phyloP scores from a whole-genome alignment of 2,888 invertebrate genomes.

The Synergus japonicus region DNA sequence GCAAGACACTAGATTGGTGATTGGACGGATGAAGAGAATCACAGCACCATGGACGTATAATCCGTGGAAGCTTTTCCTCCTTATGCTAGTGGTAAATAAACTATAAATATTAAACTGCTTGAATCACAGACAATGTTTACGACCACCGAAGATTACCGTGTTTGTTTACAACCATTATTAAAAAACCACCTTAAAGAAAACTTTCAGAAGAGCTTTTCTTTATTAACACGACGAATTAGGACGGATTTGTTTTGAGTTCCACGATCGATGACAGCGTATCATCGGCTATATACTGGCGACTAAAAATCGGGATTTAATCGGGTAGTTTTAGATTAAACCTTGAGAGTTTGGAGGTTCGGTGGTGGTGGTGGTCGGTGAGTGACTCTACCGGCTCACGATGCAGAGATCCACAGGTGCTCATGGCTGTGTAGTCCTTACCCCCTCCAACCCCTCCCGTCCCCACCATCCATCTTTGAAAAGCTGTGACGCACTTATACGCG shows the following conservation, averaged over 20 bases:
- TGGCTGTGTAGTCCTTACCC: slow-evolving; percentile 66
- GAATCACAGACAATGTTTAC: not conserved
- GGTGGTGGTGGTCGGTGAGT: slow-evolving; percentile 73
- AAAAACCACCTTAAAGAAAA: not conserved
- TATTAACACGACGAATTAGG: not conserved
- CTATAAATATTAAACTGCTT: not conserved
- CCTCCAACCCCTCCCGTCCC: slow-evolving; percentile 59
- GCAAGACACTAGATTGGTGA: not conserved
- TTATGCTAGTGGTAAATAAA: not conserved
- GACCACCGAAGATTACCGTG: not conserved
- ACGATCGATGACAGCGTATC: not conserved
- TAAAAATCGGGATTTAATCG: slow-evolving; percentile 25
- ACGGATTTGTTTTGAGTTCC: slow-evolving; percentile 17
- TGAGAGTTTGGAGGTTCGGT: slow-evolving; percentile 67
- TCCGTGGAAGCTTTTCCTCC: not conserved
- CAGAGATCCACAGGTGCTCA: slow-evolving; percentile 76
- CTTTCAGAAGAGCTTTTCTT: not conserved
- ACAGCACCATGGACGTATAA: not conserved
- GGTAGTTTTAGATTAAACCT: slow-evolving; percentile 50
- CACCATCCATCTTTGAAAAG: slow-evolving; percentile 54
- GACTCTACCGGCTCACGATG: slow-evolving; percentile 74
- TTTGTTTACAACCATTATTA: not conserved
- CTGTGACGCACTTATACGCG: slow-evolving; percentile 50
- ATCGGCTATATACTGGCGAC: not conserved
- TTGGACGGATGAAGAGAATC: slow-evolving; percentile 30